Percentiles rank a stretch among this genome's conserved stretches.
phyloP scores from a whole-genome alignment of 2,113 vertebrate genomes.

The Chionis minor region DNA sequence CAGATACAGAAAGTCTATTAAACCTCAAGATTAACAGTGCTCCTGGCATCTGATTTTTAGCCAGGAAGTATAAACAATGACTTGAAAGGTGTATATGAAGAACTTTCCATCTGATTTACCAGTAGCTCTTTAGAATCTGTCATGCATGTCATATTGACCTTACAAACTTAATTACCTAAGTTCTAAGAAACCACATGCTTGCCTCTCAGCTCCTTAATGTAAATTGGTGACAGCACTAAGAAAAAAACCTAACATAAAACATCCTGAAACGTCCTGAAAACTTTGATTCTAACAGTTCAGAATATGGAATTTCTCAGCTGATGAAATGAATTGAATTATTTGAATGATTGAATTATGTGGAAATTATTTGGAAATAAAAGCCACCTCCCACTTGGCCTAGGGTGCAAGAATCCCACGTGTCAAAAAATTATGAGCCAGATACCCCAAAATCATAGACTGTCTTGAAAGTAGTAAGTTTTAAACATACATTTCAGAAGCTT shows the following conservation, averaged over 20 bases:
- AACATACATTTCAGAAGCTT: background rate
- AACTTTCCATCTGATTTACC: constrained; percentile 38
- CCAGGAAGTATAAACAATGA: constrained; percentile 49
- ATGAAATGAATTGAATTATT: background rate
- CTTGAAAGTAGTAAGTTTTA: background rate
- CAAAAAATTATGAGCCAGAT: background rate
- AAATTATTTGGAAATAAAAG: background rate
- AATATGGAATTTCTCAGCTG: background rate
- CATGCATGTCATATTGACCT: constrained; percentile 36
- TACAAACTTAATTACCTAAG: constrained; percentile 41
- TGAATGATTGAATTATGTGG: background rate
- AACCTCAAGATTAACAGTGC: constrained; percentile 23
- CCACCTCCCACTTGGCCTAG: background rate
- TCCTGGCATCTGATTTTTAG: constrained; percentile 34
- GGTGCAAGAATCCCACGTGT: background rate
- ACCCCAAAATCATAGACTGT: background rate
- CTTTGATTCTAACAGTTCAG: background rate
- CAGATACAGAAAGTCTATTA: background rate
- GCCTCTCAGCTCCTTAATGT: background rate
- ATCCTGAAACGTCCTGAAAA: background rate
- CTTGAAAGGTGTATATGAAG: constrained; percentile 30
- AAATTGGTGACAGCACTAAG: background rate
- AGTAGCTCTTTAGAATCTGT: constrained; percentile 38
- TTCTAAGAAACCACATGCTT: constrained; percentile 5
- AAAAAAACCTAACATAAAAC: background rate